These are phyloP conservation scores for Drosophila auraria DNA, from an alignment of 1,140 invertebrate species.

Conservation along the genomic window DNA sequence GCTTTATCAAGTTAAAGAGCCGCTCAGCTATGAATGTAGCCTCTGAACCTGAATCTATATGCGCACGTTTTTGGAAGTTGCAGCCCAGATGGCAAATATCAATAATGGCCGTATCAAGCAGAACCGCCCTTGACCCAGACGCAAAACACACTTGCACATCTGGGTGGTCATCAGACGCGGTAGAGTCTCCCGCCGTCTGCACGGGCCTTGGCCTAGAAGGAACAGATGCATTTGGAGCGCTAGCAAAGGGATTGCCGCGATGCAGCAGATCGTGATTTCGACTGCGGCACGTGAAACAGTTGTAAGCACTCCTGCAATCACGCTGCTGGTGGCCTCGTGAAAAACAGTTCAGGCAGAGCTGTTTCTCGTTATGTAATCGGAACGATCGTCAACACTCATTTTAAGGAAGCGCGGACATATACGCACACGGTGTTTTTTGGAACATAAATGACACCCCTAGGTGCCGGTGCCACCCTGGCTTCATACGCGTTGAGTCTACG, in stretches of 20 bases:
- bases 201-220: too few relatives aligned
- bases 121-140: background rate
- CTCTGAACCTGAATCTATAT: background rate
- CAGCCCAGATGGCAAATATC: background rate
- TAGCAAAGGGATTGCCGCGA: background rate
- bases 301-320: background rate
- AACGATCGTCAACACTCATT: background rate
- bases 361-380: background rate
- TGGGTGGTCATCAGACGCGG: too few relatives aligned
- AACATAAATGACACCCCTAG: background rate
- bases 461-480: background rate
- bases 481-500: background rate
- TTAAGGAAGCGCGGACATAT: background rate
- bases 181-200: too few relatives aligned
- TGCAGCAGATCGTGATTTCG: background rate
- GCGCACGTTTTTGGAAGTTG: background rate
- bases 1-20: background rate
- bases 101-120: background rate
- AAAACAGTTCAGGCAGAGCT: background rate
- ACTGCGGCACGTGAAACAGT: background rate
- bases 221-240: background rate
- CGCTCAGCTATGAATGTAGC: background rate
- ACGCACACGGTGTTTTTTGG: background rate
- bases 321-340: background rate
- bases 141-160: too few relatives aligned